Percentiles rank a stretch among this genome's conserved stretches.
phyloP scores from a whole-genome alignment of 2,888 invertebrate genomes.

The Rutpela maculata region DNA sequence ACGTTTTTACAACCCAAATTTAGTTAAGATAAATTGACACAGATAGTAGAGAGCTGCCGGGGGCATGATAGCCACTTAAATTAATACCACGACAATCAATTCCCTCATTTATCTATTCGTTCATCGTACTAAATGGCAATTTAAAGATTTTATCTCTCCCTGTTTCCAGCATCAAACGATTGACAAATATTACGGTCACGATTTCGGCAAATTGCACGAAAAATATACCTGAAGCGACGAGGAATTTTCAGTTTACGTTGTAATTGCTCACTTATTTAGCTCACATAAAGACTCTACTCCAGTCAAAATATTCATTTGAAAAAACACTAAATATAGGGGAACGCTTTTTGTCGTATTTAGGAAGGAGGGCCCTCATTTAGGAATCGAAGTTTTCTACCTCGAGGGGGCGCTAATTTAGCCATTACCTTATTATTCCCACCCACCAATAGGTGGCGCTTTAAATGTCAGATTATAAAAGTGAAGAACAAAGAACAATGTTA shows the following conservation, averaged over 20 bases:
- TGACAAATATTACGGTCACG: conserved; percentile 2
- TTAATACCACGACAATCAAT: neutral
- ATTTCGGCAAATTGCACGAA: neutral
- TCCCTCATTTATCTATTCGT: neutral
- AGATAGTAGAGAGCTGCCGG: neutral
- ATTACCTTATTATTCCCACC: too few species aligned
- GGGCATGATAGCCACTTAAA: neutral
- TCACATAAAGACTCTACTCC: too few species aligned
- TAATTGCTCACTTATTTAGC: too few species aligned
- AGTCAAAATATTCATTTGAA: too few species aligned
- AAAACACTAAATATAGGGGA: too few species aligned
- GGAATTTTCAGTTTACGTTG: neutral
- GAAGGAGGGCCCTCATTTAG: too few species aligned
- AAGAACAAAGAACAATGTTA: too few species aligned
- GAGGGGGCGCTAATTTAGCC: too few species aligned
- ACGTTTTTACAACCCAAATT: conserved; percentile 1
- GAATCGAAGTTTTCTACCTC: too few species aligned
- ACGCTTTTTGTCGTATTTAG: too few species aligned
- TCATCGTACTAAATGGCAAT: neutral
- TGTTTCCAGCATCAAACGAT: conserved; percentile 3
- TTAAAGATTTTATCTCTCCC: neutral
- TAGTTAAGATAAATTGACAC: neutral
- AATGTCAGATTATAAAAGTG: too few species aligned
- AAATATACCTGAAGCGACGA: neutral
- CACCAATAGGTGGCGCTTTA: too few species aligned